phyloP scores from a whole-genome alignment of 1,140 invertebrate species.

The Mycetomoellerius zeteki region DNA sequence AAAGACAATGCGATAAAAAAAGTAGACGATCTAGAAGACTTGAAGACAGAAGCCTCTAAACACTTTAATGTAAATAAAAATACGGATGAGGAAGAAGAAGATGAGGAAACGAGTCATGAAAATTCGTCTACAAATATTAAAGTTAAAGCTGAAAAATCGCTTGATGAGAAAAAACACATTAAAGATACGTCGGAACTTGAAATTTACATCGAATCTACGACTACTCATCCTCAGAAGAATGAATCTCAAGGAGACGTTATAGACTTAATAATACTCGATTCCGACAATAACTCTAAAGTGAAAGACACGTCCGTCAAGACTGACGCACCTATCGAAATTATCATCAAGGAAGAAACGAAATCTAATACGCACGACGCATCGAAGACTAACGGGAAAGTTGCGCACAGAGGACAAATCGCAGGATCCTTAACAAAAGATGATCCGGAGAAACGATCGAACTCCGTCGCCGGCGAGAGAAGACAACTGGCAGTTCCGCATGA shows the following conservation, averaged over 20 bases:
- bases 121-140: not conserved
- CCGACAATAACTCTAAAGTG: not conserved
- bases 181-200: not conserved
- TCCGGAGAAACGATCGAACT: not conserved
- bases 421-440: not conserved
- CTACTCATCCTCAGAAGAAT: not conserved
- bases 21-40: constrained; percentile 45
- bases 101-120: not conserved
- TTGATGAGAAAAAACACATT: not conserved
- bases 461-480: not conserved
- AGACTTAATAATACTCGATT: constrained; percentile 62
- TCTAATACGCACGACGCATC: not conserved
- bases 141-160: not conserved
- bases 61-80: constrained; percentile 40
- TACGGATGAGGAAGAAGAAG: not conserved
- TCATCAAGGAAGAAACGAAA: constrained; percentile 11
- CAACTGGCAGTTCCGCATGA: not conserved
- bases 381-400: not conserved
- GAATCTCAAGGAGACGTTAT: not conserved
- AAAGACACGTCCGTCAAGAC: constrained; percentile 7
- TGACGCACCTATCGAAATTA: constrained; percentile 25
- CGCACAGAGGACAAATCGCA: not conserved
- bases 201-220: constrained; percentile 18
- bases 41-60: constrained; percentile 57
- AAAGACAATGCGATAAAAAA: constrained; percentile 23